A percentile compares a stretch with the other conserved stretches of the same genome.
Conservation (phyloP, 1,140 invertebrate species). For the Zophobas atratus region DNA sequence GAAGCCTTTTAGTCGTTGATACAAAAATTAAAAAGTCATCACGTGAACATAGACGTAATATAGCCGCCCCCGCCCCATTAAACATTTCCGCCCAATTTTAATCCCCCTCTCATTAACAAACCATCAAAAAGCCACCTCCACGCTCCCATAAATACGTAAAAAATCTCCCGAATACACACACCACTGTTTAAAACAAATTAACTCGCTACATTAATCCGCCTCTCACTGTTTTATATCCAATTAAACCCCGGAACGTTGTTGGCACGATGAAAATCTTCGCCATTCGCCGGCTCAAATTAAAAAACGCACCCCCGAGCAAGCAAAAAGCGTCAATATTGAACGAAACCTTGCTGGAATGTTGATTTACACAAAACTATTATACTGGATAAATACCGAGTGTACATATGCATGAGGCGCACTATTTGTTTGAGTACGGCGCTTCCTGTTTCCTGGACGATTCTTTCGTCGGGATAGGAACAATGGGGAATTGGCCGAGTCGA, state of each 20-base stretch:
- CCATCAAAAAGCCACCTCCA: too few species aligned
- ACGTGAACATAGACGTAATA: too few species aligned
- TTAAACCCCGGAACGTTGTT: slow-evolving; percentile 22
- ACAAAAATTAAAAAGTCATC: too few species aligned
- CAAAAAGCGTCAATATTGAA: not conserved
- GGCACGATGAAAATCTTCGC: slow-evolving; percentile 22
- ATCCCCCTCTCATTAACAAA: too few species aligned
- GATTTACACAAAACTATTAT: not conserved
- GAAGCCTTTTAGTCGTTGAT: too few species aligned
- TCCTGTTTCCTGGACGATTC: slow-evolving; percentile 8
- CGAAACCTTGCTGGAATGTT: not conserved
- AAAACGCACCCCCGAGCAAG: slow-evolving; percentile 1
- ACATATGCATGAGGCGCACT: slow-evolving; percentile 8
- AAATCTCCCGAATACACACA: too few species aligned
- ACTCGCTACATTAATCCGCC: slow-evolving; percentile 10
- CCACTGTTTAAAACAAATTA: slow-evolving; percentile 5
- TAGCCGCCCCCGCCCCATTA: too few species aligned
- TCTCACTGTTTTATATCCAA: slow-evolving; percentile 28
- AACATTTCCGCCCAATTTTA: too few species aligned
- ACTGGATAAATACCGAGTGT: not conserved
- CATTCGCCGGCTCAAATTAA: slow-evolving; percentile 1
- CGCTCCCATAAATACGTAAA: too few species aligned
- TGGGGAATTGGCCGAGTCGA: too few species aligned
- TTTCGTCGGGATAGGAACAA: too few species aligned
- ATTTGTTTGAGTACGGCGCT: not conserved